Percentiles rank a stretch among this genome's conserved stretches.
Evolutionary conservation across 1,140 invertebrate species (phyloP).

Genomic region (Drosophila murphyi): DNA sequence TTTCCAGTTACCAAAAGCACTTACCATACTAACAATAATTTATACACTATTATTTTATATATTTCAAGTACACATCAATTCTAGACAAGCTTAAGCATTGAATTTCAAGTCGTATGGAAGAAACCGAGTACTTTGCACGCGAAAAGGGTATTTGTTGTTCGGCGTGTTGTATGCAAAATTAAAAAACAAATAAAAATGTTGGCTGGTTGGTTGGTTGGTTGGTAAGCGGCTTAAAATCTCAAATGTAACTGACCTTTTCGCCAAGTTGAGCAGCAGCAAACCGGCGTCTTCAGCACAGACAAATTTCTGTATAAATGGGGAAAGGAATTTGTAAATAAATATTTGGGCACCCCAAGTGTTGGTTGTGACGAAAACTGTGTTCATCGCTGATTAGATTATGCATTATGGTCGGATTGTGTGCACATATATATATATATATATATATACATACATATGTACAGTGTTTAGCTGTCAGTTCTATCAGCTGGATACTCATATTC

Average conservation of each 20-base stretch:
- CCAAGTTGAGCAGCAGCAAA: neutral
- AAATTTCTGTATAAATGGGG: neutral
- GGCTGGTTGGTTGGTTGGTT: too few species aligned
- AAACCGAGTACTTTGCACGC: too few species aligned
- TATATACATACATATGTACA: too few species aligned
- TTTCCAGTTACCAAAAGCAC: too few species aligned
- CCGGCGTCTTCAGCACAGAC: neutral
- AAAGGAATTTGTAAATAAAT: constrained; percentile 2
- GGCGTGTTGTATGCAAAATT: too few species aligned
- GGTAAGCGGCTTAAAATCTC: neutral
- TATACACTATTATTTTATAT: too few species aligned
- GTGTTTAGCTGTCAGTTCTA: neutral
- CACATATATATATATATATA: too few species aligned
- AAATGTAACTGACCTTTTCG: neutral
- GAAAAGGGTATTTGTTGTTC: too few species aligned
- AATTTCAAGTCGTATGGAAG: too few species aligned
- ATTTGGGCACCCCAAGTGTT: neutral
- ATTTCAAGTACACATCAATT: too few species aligned
- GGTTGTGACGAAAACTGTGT: neutral
- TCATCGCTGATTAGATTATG: constrained; percentile 4
- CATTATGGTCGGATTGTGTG: neutral
- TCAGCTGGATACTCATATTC: neutral
- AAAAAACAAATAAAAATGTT: neutral
- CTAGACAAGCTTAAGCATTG: too few species aligned
- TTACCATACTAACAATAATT: too few species aligned